Conservation (phyloP, 2,113 vertebrate genomes). For the Malaclemys terrapin region DNA sequence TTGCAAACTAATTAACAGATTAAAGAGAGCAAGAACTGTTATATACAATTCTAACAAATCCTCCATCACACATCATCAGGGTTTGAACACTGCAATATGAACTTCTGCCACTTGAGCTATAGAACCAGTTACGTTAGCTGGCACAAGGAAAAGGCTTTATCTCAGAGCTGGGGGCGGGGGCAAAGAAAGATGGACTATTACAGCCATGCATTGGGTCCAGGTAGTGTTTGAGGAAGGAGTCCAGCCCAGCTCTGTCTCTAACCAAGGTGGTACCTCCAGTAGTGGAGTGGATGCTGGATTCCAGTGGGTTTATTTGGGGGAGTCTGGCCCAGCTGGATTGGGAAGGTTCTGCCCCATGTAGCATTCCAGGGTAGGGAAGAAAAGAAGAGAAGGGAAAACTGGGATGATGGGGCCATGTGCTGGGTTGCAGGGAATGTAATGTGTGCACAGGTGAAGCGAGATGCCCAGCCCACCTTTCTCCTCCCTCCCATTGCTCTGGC, state of each 20-base stretch:
- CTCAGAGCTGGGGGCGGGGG: not conserved
- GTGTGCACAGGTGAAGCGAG: not conserved
- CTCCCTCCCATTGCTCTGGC: not conserved
- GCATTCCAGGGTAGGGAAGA: not conserved
- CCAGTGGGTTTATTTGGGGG: not conserved
- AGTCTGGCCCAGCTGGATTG: not conserved
- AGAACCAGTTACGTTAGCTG: not conserved
- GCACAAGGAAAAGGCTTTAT: not conserved
- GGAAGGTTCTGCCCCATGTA: not conserved
- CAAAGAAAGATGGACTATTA: not conserved
- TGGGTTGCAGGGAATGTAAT: not conserved
- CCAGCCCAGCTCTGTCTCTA: not conserved
- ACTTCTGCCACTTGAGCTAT: not conserved
- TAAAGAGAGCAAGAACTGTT: not conserved
- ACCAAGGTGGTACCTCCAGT: not conserved
- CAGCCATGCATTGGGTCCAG: not conserved
- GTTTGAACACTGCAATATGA: not conserved
- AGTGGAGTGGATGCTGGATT: not conserved
- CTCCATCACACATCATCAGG: not conserved
- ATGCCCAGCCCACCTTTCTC: not conserved
- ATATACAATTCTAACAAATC: not conserved
- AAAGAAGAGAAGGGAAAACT: not conserved
- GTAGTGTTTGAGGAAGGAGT: not conserved
- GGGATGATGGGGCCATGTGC: not conserved
- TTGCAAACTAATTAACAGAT: not conserved